Base-by-base conservation (phyloP, 2,888 invertebrate genomes). In the Andricus curvator region DNA sequence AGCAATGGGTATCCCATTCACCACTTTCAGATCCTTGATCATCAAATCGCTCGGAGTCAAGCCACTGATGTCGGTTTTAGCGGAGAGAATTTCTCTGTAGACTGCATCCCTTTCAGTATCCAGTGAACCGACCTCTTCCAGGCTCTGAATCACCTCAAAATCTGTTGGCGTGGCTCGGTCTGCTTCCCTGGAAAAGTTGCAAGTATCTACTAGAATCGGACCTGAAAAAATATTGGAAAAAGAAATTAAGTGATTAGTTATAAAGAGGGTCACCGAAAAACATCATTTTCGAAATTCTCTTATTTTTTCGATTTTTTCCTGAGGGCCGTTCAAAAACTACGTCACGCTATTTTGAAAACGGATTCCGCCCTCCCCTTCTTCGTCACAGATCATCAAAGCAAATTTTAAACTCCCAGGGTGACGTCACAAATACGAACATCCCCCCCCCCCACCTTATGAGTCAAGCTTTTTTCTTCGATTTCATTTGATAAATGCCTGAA, bases 131-230 rank as follows among this genome's bases (percentile, higher is more conserved):
- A 94, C 81, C 6, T 92, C 90, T 87, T 96, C 96, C 20, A 98
- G 92, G 78, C 93, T 93, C 3, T 90, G 83, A 0, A 95, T 93
- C 2, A 96, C 94, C 77, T 94, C 93, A 17, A 94, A 88, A 89
- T 98, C 98, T 70, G 95, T 94, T 0, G 94, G 93, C 0, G 95
- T 97, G 0, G 95, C 95, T 85, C 96, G 95, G 74, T 95, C 95
- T 0, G 96, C 95, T 33, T 94, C 94, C 51, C 93, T 93, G 0
- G 95, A 95, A 86, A 97, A 95, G 89, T 97, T 97, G 0, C 96
- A 95, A 0, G 98, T 97, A 89, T 98, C 98, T 85, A 97, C 93
- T 68, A 98, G 91, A 82, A 98, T 97, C 0, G 97, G 95, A 64
- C 95, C 97, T 97, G 91, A 66, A 93, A 93, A 79, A 81, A 67